phyloP scores from a whole-genome alignment of 2,113 vertebrate genomes.

The Sarotherodon lohbergeri region DNA sequence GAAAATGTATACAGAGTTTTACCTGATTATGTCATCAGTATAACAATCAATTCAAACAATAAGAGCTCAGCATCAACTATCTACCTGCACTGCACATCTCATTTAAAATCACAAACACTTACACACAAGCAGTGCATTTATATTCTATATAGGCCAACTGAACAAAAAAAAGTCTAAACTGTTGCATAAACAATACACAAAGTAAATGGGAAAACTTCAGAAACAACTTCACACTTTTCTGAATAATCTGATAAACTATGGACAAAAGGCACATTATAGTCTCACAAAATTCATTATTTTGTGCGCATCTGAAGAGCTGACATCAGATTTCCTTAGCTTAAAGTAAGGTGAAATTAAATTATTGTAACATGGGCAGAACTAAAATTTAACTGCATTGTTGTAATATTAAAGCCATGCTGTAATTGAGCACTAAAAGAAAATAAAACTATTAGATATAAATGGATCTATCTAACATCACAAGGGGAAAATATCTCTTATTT shows the following conservation, averaged over 20 bases:
- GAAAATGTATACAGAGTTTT: conserved; percentile 28
- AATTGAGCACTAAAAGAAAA: neutral
- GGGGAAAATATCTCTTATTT: neutral
- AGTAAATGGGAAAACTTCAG: conserved; percentile 1
- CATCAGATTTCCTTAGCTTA: neutral
- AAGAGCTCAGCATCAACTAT: neutral
- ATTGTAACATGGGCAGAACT: neutral
- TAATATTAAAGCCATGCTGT: conserved; percentile 4
- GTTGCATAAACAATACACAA: neutral
- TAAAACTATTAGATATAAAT: neutral
- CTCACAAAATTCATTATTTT: neutral
- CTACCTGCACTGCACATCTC: neutral
- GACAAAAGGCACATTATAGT: neutral
- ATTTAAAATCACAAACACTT: neutral
- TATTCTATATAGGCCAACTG: neutral
- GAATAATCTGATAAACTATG: neutral
- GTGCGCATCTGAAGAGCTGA: neutral
- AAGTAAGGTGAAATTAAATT: neutral
- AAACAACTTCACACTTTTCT: conserved; percentile 2
- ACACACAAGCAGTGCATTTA: neutral
- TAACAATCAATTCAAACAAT: neutral
- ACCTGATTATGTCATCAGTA: neutral
- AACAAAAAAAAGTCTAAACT: neutral
- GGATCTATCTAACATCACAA: neutral
- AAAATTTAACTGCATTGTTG: neutral